Base-by-base conservation (phyloP, 2,797 vertebrate genomes). In the Chromobotia macracanthus region DNA sequence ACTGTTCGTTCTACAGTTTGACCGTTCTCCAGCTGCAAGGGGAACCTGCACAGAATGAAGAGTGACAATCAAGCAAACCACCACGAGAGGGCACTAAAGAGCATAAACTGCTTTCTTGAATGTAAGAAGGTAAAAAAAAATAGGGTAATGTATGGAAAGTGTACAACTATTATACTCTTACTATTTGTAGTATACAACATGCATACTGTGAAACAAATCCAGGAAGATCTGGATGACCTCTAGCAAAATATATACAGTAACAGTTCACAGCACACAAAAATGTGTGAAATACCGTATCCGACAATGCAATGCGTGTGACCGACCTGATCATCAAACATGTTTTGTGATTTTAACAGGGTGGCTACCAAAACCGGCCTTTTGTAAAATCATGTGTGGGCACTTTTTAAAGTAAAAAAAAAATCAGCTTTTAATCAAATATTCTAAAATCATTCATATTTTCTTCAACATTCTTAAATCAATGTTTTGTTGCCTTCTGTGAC, bases 1-100 rank as follows among this genome's bases (percentile, higher is more conserved):
- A 99, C 97, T 18, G 97, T 99, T 84, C 98, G 96, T 89, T 99
- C 98, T 85, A 99, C 98, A 13, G 98, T 99, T 91, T 99, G 97
- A 73, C 98, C 98, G 0, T 96, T 99, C 92, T 99, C 98, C 91
- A 99, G 85, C 91, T 99, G 98, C 70, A 99, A 91, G 83, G 98
- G 98, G 88, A 99, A 99, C 89, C 98, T 99, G 88, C 5, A 68
- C 13, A 38, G 5, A 68, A 73, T 51, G 16, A 65, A 41, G 35
- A 51, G 10, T 25, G 16, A 28, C 21, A 35, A 21, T 48, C 19
- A 31, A 16, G 53, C 38, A 31, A 71, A 12, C 56, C 23, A 31
- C 48, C 83, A 68, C 67, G 44, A 44, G 77, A 56, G 53, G 3
- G 16, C 65, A 21, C n/a, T 65, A 79, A 2, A n/a, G 15, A 55